Percentiles rank a stretch among this genome's conserved stretches.
Evolutionary conservation across 1,140 invertebrate species (phyloP).

Genomic region (Doryteuthis pealeii): DNA sequence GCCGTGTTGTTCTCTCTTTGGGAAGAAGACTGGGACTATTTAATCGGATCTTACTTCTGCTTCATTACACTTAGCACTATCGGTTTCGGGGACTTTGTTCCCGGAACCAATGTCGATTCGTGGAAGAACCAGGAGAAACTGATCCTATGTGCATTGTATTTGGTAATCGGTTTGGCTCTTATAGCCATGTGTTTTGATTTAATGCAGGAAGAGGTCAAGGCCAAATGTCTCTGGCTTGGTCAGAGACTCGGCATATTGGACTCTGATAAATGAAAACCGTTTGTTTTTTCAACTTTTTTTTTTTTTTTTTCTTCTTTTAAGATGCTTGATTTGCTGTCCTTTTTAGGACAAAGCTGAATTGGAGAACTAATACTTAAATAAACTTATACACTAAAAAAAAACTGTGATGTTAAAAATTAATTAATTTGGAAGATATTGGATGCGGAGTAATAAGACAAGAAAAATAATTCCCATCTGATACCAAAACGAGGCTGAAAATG

Average conservation of each 20-base stretch:
- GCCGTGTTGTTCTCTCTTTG: conserved; percentile 55
- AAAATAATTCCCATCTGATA: too few species aligned
- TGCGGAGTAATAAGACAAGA: too few species aligned
- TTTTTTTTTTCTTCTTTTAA: too few species aligned
- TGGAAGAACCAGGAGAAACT: conserved; percentile 48
- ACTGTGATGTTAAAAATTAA: too few species aligned
- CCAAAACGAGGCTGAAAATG: too few species aligned
- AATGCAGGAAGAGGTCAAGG: conserved; percentile 85
- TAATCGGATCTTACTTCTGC: conserved; percentile 94
- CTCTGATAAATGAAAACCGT: too few species aligned
- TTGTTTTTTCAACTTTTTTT: too few species aligned
- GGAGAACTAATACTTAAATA: too few species aligned
- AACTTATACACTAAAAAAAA: too few species aligned
- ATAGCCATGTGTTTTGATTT: conserved; percentile 99
- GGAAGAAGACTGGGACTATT: conserved; percentile 78
- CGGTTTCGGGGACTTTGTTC: conserved; percentile 94
- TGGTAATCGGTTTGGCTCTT: conserved; percentile 90
- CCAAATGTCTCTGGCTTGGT: conserved; percentile 72
- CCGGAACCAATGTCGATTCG: conserved; percentile 71
- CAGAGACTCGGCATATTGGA: conserved; percentile 56
- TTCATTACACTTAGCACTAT: conserved; percentile 82
- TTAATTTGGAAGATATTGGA: too few species aligned
- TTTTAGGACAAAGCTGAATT: too few species aligned
- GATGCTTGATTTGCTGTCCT: too few species aligned
- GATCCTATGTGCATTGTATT: conserved; percentile 48